Evolutionary conservation across 2,113 vertebrate species (phyloP).

Genomic region (Odontophorus gujanensis): DNA sequence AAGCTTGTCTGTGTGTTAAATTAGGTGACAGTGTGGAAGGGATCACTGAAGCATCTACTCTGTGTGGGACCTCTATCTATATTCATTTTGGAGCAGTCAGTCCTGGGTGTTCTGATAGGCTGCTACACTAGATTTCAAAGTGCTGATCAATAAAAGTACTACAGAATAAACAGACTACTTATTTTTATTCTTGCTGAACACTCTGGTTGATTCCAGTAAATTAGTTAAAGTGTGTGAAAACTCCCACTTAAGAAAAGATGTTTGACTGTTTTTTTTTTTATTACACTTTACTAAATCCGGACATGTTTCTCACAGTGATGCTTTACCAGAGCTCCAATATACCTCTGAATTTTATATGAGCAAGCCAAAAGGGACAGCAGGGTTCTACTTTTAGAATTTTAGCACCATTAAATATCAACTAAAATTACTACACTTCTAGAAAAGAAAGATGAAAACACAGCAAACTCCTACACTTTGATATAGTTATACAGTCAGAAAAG

Average conservation of each 20-base stretch:
- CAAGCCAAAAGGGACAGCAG: constrained; percentile 51
- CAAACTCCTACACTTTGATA: constrained; percentile 53
- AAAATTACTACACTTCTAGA: constrained; percentile 44
- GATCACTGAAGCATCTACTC: neutral
- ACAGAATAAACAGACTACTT: constrained; percentile 42
- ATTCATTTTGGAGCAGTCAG: neutral
- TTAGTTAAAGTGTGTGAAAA: constrained; percentile 56
- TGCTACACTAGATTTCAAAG: constrained; percentile 28
- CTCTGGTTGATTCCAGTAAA: constrained; percentile 55
- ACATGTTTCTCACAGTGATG: constrained; percentile 42
- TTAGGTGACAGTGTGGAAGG: neutral
- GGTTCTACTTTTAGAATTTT: constrained; percentile 60
- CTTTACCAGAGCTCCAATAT: constrained; percentile 51
- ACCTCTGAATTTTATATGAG: constrained; percentile 43
- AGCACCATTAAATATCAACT: constrained; percentile 30
- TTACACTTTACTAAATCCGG: constrained; percentile 60
- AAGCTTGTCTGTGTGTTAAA: neutral
- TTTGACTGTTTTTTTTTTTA: constrained; percentile 30
- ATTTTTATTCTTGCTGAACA: constrained; percentile 42
- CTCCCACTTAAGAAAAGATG: constrained; percentile 54
- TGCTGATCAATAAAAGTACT: neutral
- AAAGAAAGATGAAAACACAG: constrained; percentile 42
- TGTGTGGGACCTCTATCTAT: neutral
- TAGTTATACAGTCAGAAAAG: constrained; percentile 23
- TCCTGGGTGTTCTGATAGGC: neutral